These are phyloP conservation scores for Eupithecia exiguata DNA, from an alignment of 2,888 invertebrate genomes.

Conservation along the genomic window DNA sequence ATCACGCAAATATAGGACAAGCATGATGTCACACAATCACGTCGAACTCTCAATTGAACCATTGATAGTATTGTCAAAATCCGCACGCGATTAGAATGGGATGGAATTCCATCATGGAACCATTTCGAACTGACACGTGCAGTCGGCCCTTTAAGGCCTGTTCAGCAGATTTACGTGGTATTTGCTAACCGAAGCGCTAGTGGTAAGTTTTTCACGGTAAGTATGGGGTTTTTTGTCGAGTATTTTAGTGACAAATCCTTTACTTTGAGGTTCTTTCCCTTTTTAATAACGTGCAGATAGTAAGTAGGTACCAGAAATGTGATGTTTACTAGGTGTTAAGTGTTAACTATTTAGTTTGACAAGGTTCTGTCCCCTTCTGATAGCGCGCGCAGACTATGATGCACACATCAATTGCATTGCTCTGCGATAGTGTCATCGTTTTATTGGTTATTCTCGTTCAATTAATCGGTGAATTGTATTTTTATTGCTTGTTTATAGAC, in stretches of 20 bases:
- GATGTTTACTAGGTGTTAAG: too few species aligned
- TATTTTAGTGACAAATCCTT: too few species aligned
- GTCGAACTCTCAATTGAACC: slow-evolving; percentile 56
- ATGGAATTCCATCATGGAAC: too few species aligned
- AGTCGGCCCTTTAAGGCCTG: too few species aligned
- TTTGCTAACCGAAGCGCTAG: too few species aligned
- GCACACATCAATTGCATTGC: slow-evolving; percentile 67
- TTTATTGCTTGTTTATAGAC: slow-evolving; percentile 38
- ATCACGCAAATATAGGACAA: slow-evolving; percentile 69
- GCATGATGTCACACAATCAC: slow-evolving; percentile 65
- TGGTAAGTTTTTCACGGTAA: too few species aligned
- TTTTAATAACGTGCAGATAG: too few species aligned
- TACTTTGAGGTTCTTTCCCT: too few species aligned
- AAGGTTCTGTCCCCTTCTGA: neutral
- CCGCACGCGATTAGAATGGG: neutral
- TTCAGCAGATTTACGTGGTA: too few species aligned
- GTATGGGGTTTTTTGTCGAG: too few species aligned
- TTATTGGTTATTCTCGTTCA: slow-evolving; percentile 54
- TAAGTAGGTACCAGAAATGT: too few species aligned
- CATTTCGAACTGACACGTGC: neutral
- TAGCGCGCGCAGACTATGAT: slow-evolving; percentile 51
- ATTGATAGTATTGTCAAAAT: neutral
- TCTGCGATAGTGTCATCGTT: slow-evolving; percentile 59
- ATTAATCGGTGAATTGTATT: slow-evolving; percentile 57
- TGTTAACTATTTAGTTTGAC: neutral